Conservation (phyloP, 2,113 vertebrate genomes). For the Nymphicus hollandicus region DNA sequence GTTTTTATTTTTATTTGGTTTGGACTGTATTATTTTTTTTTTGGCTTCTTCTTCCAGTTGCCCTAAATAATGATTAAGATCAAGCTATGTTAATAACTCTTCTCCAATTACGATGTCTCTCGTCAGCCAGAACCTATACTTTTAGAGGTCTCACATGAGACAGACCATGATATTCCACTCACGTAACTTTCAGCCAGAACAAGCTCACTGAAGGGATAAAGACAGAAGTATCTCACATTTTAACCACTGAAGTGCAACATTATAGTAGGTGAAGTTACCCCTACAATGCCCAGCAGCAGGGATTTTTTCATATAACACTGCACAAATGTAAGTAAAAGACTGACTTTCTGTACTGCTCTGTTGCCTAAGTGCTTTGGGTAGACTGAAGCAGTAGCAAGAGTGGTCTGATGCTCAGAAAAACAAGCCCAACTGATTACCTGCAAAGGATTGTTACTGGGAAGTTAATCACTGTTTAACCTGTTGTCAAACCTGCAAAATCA, state of each 20-base stretch:
- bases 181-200: not conserved
- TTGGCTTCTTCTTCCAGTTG: not conserved
- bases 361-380: not conserved
- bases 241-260: not conserved
- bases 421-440: not conserved
- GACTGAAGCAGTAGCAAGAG: not conserved
- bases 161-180: not conserved
- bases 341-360: not conserved
- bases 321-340: not conserved
- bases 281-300: not conserved
- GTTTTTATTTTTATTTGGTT: not conserved
- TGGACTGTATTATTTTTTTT: not conserved
- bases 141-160: not conserved
- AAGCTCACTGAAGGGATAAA: not conserved
- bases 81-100: not conserved
- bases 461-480: not conserved
- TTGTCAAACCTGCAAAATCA: not conserved
- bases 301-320: fast-evolving
- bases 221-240: not conserved
- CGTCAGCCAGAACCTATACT: not conserved
- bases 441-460: not conserved
- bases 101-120: not conserved
- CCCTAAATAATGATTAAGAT: not conserved
- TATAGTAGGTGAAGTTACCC: not conserved
- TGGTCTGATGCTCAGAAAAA: not conserved